Conservation (phyloP, 2,113 vertebrate genomes). For the Craseonycteris thonglongyai region DNA sequence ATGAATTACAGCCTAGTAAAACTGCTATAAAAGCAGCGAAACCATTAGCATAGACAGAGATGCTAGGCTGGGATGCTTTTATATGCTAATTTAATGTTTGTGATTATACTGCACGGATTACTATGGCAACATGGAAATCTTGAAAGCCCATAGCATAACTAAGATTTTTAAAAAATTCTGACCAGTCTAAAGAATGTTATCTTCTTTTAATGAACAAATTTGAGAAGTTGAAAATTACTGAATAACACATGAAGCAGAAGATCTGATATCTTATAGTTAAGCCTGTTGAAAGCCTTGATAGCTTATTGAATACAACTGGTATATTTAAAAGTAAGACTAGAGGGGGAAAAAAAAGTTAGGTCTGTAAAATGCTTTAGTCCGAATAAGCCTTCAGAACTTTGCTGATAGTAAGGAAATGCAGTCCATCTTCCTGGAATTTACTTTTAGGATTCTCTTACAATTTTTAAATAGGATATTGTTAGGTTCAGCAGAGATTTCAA, state of each 20-base stretch:
- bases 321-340: conserved; percentile 60
- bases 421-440: conserved; percentile 47
- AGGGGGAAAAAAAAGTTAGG: conserved; percentile 1
- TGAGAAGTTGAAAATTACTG: conserved; percentile 69
- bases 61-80: conserved; percentile 39
- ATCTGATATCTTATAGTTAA: conserved; percentile 44
- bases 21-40: conserved; percentile 54
- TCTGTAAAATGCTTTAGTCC: conserved; percentile 56
- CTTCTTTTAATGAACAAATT: conserved; percentile 58
- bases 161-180: conserved; percentile 52
- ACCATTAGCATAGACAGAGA: conserved; percentile 49
- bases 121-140: conserved; percentile 45
- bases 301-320: conserved; percentile 63
- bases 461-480: conserved; percentile 31
- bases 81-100: conserved; percentile 68
- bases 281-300: conserved; percentile 64
- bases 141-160: conserved; percentile 34
- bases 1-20: conserved; percentile 57
- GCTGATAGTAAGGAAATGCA: conserved; percentile 40
- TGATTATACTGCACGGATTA: conserved; percentile 66
- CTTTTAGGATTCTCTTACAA: conserved; percentile 41
- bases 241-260: conserved; percentile 45
- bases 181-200: conserved; percentile 49
- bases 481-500: conserved; percentile 60
- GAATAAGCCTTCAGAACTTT: conserved; percentile 42